phyloP scores from a whole-genome alignment of 2,113 vertebrate genomes.

The Arenaria interpres region DNA sequence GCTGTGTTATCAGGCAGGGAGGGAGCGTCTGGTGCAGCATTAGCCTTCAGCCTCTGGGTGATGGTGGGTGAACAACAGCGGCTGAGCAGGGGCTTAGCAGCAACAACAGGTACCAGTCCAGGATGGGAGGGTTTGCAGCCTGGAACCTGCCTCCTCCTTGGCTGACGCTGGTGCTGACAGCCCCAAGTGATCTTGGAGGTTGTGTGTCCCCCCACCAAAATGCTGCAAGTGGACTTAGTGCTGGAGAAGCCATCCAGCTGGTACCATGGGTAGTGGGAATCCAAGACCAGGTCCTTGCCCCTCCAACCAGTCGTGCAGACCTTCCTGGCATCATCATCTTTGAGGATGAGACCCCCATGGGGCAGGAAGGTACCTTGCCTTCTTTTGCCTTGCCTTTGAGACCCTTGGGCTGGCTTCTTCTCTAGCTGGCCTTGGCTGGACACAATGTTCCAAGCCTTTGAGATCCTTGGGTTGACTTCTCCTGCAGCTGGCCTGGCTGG shows the following conservation, averaged over 20 bases:
- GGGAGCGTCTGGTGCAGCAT: fast-evolving
- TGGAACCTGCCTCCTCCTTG: background rate
- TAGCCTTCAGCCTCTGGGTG: background rate
- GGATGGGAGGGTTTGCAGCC: background rate
- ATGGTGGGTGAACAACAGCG: background rate
- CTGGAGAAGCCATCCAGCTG: background rate
- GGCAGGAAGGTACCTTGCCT: background rate
- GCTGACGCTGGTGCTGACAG: background rate
- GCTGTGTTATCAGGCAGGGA: background rate
- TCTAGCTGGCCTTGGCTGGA: background rate
- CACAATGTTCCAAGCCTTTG: background rate
- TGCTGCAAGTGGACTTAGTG: background rate
- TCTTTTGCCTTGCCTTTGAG: background rate
- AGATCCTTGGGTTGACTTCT: background rate
- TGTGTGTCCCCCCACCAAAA: background rate
- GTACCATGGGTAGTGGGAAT: fast-evolving
- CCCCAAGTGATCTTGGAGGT: background rate
- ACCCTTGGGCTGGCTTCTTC: background rate
- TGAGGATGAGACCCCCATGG: background rate
- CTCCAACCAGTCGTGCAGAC: background rate
- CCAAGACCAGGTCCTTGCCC: background rate
- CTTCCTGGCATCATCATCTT: background rate
- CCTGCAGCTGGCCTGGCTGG: background rate
- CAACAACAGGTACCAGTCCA: background rate
- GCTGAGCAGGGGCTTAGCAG: background rate